Evolutionary conservation across 30 jellyfish, hydroid and myxozoan genomes (phyloP), one percentile per base, ranked within the genome.

Genomic region (Aurelia aurita): DNA sequence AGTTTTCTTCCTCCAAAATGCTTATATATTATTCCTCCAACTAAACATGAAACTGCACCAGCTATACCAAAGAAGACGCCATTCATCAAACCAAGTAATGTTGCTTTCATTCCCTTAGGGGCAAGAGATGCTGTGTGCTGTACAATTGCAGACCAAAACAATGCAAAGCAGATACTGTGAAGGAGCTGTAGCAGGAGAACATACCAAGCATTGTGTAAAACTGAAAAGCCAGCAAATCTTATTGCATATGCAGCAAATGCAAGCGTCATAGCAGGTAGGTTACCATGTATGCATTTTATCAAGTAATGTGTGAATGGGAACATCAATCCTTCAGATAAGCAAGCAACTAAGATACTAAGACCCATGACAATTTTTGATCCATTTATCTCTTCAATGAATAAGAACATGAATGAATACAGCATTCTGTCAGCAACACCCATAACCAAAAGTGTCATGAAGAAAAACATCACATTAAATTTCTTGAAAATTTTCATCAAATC

Each of bases 121-220:
- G 93, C 91, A 64, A 81, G 49, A 26, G 35, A 15, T 7, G 77
- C 58, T 13, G 91, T 72, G 54, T 91, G 96, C 32, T 77, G 55
- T 21, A 83, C 69, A 49, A 85, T 79, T n/a, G 96, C 98, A 16
- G 92, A 69, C 90, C 94, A 77, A 79, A 85, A 86, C 82, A 91
- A 60, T 6, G 95, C 92, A 74, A 91, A 63, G 31, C 96, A 70
- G 70, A 86, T 69, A 47, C 98, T 67, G 81, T 86, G 93, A 0
- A 91, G 72, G 39, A 86, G 89, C 76, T 91, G 96, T 19, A 91
- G 18, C 8, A 81, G 96, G 13, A 91, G 60, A 9, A 91, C 54
- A 22, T 23, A 55, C 98, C 93, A 85, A 31, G 98, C 90, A 54
- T 91, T 85, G 12, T 69, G 80, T 9, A 91, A 66, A 28, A 72